Conservation (phyloP, 2,888 invertebrate species). For the Drosophila niveifrons region DNA sequence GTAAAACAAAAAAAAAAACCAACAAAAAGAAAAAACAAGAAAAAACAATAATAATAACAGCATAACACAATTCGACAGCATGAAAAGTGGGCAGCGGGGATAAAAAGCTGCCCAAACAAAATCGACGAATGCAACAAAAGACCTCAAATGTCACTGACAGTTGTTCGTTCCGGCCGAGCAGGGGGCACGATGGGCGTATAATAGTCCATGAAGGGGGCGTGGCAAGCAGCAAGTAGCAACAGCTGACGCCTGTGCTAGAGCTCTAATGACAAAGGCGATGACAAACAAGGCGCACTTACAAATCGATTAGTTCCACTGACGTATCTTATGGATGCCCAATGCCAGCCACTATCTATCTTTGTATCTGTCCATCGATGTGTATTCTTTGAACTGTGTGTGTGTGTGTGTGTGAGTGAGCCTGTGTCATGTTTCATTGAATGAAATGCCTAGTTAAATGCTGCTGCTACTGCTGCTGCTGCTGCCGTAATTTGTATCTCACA, state of each 20-base stretch:
- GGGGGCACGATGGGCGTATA: slow-evolving; percentile 2
- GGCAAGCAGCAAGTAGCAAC: slow-evolving; percentile 28
- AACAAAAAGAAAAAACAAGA: background rate
- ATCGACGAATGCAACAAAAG: slow-evolving; percentile 41
- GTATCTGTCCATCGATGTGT: slow-evolving; percentile 11
- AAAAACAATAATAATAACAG: slow-evolving; percentile 7
- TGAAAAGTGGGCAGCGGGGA: slow-evolving; percentile 21
- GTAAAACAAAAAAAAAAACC: slow-evolving; percentile 5
- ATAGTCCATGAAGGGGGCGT: slow-evolving; percentile 15
- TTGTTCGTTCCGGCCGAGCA: background rate
- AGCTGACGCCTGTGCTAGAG: slow-evolving; percentile 33
- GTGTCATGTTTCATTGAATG: slow-evolving; percentile 71
- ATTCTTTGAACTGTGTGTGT: slow-evolving; percentile 6
- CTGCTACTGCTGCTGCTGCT: slow-evolving; percentile 52
- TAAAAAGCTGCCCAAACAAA: slow-evolving; percentile 30
- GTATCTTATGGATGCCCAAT: slow-evolving; percentile 55
- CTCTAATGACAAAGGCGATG: slow-evolving; percentile 45
- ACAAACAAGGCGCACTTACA: slow-evolving; percentile 37
- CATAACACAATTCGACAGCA: slow-evolving; percentile 1
- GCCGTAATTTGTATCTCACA: slow-evolving; percentile 74
- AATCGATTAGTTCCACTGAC: slow-evolving; percentile 67
- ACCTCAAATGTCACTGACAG: slow-evolving; percentile 39
- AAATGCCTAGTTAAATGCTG: slow-evolving; percentile 74
- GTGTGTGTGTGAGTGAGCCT: slow-evolving; percentile 26
- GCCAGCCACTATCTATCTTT: slow-evolving; percentile 31